phyloP scores from a whole-genome alignment of 2,888 invertebrate species.

The Diogma glabrata region DNA sequence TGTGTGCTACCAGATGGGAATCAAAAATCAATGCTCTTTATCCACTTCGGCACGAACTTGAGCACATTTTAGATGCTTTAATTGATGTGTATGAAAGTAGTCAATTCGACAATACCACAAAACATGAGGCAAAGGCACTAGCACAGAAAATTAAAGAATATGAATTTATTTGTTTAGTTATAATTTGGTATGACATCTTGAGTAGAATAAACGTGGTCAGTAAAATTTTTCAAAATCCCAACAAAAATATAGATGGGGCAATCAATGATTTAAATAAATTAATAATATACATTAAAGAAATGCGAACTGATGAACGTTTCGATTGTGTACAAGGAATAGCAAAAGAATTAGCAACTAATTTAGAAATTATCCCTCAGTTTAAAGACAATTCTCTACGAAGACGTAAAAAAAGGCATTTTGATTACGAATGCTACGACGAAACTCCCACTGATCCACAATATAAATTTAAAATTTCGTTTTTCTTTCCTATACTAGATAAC shows the following conservation, averaged over 20 bases:
- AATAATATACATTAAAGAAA: neutral
- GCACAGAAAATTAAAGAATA: neutral
- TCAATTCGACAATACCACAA: too few species aligned
- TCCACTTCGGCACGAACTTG: too few species aligned
- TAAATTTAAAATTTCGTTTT: neutral
- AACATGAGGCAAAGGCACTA: too few species aligned
- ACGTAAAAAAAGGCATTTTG: neutral
- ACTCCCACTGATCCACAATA: neutral
- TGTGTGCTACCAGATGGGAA: too few species aligned
- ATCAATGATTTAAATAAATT: neutral
- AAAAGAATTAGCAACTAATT: neutral
- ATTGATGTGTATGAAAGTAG: too few species aligned
- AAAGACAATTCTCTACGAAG: neutral
- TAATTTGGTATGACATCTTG: too few species aligned
- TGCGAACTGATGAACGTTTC: neutral
- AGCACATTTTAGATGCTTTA: too few species aligned
- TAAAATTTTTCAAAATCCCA: neutral
- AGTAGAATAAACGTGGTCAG: constrained; percentile 1
- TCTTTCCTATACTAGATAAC: neutral
- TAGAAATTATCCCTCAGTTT: neutral
- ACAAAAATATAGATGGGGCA: neutral
- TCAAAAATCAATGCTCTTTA: too few species aligned
- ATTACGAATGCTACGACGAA: neutral
- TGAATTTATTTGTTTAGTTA: neutral
- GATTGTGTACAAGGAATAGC: neutral